Base-by-base conservation (phyloP, 2,888 invertebrate genomes). In the Tinea pellionella region DNA sequence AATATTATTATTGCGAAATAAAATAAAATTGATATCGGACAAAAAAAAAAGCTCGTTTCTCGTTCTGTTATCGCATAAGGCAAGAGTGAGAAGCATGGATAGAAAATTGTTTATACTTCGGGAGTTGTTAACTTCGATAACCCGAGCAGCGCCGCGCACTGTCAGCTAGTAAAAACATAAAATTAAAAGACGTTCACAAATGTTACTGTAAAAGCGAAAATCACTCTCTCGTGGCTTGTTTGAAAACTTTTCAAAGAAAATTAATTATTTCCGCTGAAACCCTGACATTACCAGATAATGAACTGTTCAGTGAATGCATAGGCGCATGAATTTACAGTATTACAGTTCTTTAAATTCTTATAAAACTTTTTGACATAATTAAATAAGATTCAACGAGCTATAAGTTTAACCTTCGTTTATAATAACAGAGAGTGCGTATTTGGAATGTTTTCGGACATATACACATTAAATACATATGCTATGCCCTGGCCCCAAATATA, bases 301-400 rank as follows among this genome's bases (percentile, higher is more conserved):
- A 16, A 8, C n/a, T 37, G 4, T 13, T 47, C 47, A 47, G 3
- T 16, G n/a, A 47, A 47, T 47, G 47, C 47, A 47, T 47, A 47
- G 47, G 13, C 47, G 47, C 47, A 47, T 47, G 47, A 47, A 47
- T 47, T 47, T 47, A 47, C 47, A 47, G 15, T 47, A 15, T 47
- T 15, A 41, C 47, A 47, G 47, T 16, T 15, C 7, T 9, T 15
- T n/a, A 47, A 47, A n/a, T n/a, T 47, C 1, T 47, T 9, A 37
- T 37, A 47, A 47, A 47, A 47, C 3, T 47, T 47, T 47, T 47
- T 47, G 47, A 47, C 47, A 47, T 47, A 47, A 47, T 47, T 47
- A 47, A 47, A 47, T 16, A 9, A 47, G n/a, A 47, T 16, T 47
- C 47, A 47, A 15, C 47, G 47, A 15, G 47, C 47, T 47, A 47